A percentile compares a stretch with the other conserved stretches of the same genome.
Evolutionary conservation across 2,888 invertebrate genomes (phyloP).

Genomic region (Drosophila mercatorum): DNA sequence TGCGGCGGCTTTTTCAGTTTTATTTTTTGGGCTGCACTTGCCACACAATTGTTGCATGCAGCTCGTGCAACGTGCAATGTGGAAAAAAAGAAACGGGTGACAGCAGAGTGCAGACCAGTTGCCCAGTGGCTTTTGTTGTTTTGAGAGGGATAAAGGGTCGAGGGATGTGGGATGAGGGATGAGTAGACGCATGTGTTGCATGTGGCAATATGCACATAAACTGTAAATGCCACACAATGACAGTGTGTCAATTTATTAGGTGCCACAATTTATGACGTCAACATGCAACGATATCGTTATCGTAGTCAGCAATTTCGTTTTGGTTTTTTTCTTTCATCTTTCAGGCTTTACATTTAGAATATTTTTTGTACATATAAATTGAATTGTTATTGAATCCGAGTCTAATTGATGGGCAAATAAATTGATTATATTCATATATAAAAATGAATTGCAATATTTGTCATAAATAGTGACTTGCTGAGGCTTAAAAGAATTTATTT

Average conservation of each 20-base stretch:
- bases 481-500: background rate
- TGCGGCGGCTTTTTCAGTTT: slow-evolving; percentile 22
- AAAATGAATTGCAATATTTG: background rate
- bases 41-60: slow-evolving; percentile 74
- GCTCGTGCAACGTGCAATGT: slow-evolving; percentile 30
- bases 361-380: slow-evolving; percentile 6
- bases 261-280: slow-evolving; percentile 74
- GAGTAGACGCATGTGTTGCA: slow-evolving; percentile 13
- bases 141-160: background rate
- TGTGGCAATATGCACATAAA: slow-evolving; percentile 58
- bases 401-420: slow-evolving; percentile 5
- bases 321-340: background rate
- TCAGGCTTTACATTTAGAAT: background rate
- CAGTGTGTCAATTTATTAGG: slow-evolving; percentile 80
- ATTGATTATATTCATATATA: slow-evolving; percentile 1
- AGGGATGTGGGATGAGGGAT: background rate
- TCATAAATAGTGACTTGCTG: background rate
- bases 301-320: slow-evolving; percentile 24
- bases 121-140: slow-evolving; percentile 21
- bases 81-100: slow-evolving; percentile 22
- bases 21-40: slow-evolving; percentile 37
- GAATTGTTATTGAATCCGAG: slow-evolving; percentile 2
- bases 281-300: slow-evolving; percentile 26
- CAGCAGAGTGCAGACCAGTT: slow-evolving; percentile 32
- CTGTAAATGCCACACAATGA: slow-evolving; percentile 81